Evolutionary conservation across 2,113 vertebrate species (phyloP), one percentile per base, ranked within the genome.

Genomic region (Cepphus grylle): DNA sequence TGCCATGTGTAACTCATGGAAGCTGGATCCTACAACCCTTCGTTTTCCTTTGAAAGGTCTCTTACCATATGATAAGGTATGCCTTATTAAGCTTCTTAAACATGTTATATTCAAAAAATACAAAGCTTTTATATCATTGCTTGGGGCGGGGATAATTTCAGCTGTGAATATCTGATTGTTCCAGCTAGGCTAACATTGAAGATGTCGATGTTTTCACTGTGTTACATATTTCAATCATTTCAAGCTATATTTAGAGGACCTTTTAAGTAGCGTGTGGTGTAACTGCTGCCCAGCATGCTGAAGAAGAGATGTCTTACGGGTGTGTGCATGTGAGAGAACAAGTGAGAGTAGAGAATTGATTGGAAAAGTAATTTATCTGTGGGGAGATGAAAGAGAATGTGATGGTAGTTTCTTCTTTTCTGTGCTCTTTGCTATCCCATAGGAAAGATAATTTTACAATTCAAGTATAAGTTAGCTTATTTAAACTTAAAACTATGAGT

Each of bases 1-100:
- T 4, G 99, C 99, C 66, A 99, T 99, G 96, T 99, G 99, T 97
- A 99, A 99, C 97, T 99, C 99, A 4, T 99, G 99, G 99, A 99
- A 99, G 86, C 96, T 99, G 97, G 99, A 99, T 96, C 99, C 99
- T 70, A 98, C 98, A 58, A 99, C 99, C 22, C 98, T 99, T 82
- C 99, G 99, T 82, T 99, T 99, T 96, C 99, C 99, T 65, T 96
- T 99, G 95, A 99, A 98, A 97, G 99, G 99, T 82, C 99, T 99
- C 97, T 98, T 99, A 90, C 99, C 99, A 0, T 99, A 99, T 88
- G 99, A 99, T 97, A 99, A 99, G 99, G 99, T 99, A 98, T 13
- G 95, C 91, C 15, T 42, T 83, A 43, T 32, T 56, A 74, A 70
- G 42, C 42, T 78, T 69, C 29, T 76, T 66, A 78, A 81, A 90